These are phyloP conservation scores for Drosophila silvestris DNA, from an alignment of 2,888 invertebrate genomes.

Conservation along the genomic window DNA sequence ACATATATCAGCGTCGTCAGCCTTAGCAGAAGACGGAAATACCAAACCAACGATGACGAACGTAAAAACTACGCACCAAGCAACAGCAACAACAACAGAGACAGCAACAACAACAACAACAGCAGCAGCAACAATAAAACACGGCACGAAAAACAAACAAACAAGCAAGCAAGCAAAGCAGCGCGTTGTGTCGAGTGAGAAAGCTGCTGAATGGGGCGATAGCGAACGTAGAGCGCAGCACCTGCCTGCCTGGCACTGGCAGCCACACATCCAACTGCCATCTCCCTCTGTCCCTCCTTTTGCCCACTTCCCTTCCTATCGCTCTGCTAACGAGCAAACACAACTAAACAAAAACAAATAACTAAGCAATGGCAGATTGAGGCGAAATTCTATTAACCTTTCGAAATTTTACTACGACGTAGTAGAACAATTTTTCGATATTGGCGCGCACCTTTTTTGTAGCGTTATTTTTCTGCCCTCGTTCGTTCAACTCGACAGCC, in stretches of 20 bases:
- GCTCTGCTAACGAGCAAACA: constrained; percentile 75
- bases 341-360: constrained; percentile 80
- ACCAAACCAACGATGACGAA: constrained; percentile 79
- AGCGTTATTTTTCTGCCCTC: constrained; percentile 45
- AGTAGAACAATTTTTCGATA: constrained; percentile 65
- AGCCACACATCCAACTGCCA: constrained; percentile 16
- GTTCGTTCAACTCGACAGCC: constrained; percentile 71
- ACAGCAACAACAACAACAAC: constrained; percentile 53
- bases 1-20: constrained; percentile 33
- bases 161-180: constrained; percentile 57
- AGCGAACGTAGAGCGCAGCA: constrained; percentile 56
- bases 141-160: constrained; percentile 80
- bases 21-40: constrained; percentile 76
- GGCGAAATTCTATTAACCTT: constrained; percentile 60
- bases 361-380: constrained; percentile 60
- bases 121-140: constrained; percentile 69
- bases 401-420: constrained; percentile 77
- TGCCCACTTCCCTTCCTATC: neutral
- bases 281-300: neutral
- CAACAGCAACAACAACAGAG: constrained; percentile 49
- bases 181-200: constrained; percentile 30
- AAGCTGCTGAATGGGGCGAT: constrained; percentile 37
- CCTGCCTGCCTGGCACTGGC: constrained; percentile 67
- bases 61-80: constrained; percentile 79
- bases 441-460: constrained; percentile 62